Evolutionary conservation across 2,888 invertebrate genomes (phyloP).

Genomic region (Phoenoteleia sp.): DNA sequence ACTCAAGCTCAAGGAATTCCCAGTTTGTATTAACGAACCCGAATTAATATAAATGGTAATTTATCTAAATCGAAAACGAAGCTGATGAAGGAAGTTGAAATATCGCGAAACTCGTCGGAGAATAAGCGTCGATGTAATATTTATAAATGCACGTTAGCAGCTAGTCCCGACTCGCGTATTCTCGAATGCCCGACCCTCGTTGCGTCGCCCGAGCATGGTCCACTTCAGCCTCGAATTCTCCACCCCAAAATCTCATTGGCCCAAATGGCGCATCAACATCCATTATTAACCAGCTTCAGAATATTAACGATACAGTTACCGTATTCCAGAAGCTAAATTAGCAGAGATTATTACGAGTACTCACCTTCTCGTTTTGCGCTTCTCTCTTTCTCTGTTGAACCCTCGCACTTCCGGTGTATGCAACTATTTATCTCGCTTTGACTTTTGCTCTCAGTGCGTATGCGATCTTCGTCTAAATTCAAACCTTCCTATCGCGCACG

Average conservation of each 20-base stretch:
- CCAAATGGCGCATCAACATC: conserved; percentile 86
- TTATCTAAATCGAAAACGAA: conserved; percentile 67
- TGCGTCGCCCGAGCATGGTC: conserved; percentile 77
- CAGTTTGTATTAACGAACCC: conserved; percentile 42
- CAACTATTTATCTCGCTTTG: conserved; percentile 63
- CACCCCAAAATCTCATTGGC: conserved; percentile 86
- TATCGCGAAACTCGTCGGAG: conserved; percentile 71
- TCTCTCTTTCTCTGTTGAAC: conserved; percentile 74
- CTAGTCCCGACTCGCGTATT: conserved; percentile 77
- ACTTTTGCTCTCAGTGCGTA: conserved; percentile 43
- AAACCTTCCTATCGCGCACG: neutral
- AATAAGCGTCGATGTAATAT: conserved; percentile 81
- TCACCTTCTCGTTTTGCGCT: conserved; percentile 75
- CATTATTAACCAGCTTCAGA: conserved; percentile 85
- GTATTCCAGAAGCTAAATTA: conserved; percentile 86
- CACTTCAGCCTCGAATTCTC: conserved; percentile 83
- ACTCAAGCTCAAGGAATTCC: conserved; percentile 26
- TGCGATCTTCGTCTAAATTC: neutral
- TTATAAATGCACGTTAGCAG: conserved; percentile 82
- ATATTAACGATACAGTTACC: conserved; percentile 86
- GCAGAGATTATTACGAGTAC: conserved; percentile 86
- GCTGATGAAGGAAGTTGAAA: conserved; percentile 74
- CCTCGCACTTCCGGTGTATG: conserved; percentile 75
- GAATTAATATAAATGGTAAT: conserved; percentile 71
- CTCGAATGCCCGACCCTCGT: conserved; percentile 75